Conservation (phyloP, 1,140 invertebrate species). For the Hesperophylax magnus region DNA sequence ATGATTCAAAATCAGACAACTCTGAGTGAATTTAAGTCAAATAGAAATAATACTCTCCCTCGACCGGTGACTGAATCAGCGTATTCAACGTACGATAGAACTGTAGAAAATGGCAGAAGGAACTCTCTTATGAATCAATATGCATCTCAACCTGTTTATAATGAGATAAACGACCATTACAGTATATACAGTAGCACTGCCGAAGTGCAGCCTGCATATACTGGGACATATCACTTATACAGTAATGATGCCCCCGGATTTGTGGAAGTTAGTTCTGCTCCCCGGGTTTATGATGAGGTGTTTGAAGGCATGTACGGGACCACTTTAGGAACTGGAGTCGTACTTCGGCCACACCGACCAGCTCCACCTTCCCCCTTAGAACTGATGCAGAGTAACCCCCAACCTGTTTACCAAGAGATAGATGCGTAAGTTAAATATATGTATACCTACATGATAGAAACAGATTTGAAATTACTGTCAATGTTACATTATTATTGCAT, state of each 20-base stretch:
- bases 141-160: constrained; percentile 51
- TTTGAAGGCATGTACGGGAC: constrained; percentile 49
- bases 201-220: constrained; percentile 22
- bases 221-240: constrained; percentile 51
- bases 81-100: constrained; percentile 42
- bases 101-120: constrained; percentile 29
- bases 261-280: constrained; percentile 12
- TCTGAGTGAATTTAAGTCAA: constrained; percentile 55
- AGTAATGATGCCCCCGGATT: constrained; percentile 50
- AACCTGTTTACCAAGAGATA: constrained; percentile 52
- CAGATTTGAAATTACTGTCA: too few relatives aligned
- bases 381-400: constrained; percentile 42
- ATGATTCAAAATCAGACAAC: constrained; percentile 49
- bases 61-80: constrained; percentile 41
- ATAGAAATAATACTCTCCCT: constrained; percentile 49
- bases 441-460: too few relatives aligned
- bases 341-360: constrained; percentile 50
- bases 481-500: too few relatives aligned
- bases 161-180: constrained; percentile 55
- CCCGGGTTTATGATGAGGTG: constrained; percentile 54
- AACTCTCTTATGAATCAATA: constrained; percentile 46
- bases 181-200: constrained; percentile 39
- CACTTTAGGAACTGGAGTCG: constrained; percentile 22
- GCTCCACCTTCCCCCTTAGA: constrained; percentile 54
- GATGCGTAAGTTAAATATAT: constrained; percentile 50